Evolutionary conservation across 2,888 invertebrate genomes (phyloP).

Genomic region (Eupithecia centaureata): DNA sequence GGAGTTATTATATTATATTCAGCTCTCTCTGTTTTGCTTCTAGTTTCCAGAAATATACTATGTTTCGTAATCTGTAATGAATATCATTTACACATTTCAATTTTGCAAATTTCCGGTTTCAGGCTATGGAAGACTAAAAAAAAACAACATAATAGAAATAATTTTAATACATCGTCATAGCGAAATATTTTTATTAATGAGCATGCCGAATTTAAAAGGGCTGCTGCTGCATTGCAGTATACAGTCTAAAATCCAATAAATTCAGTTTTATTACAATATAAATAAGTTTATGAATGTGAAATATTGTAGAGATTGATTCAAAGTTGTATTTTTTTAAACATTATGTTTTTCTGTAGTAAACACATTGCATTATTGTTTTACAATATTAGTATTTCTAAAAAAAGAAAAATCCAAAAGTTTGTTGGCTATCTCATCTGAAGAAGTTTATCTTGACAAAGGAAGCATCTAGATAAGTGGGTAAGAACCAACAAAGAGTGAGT

Average conservation of each 20-base stretch:
- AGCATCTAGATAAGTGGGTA: not conserved
- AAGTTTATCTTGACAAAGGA: not conserved
- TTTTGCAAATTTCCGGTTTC: not conserved
- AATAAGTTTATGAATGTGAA: constrained; percentile 2
- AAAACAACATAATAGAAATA: not conserved
- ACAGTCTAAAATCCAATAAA: not conserved
- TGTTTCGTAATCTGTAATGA: too few relatives aligned
- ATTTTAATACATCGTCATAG: not conserved
- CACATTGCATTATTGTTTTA: too few relatives aligned
- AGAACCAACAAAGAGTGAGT: not conserved
- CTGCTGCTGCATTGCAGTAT: not conserved
- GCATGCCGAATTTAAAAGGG: not conserved
- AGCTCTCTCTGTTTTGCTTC: not conserved
- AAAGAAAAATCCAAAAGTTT: not conserved
- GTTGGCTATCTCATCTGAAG: not conserved
- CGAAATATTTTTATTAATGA: not conserved
- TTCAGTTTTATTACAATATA: not conserved
- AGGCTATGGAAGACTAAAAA: not conserved
- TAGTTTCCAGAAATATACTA: not conserved
- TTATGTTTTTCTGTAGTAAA: too few relatives aligned
- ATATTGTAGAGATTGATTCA: not conserved
- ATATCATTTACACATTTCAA: not conserved
- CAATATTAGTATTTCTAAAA: not conserved
- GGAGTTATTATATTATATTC: too few relatives aligned
- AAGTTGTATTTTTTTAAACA: not conserved